These are phyloP conservation scores for Scaptodrosophila latifasciaeformis DNA, from an alignment of 2,888 invertebrate species.

Conservation along the genomic window DNA sequence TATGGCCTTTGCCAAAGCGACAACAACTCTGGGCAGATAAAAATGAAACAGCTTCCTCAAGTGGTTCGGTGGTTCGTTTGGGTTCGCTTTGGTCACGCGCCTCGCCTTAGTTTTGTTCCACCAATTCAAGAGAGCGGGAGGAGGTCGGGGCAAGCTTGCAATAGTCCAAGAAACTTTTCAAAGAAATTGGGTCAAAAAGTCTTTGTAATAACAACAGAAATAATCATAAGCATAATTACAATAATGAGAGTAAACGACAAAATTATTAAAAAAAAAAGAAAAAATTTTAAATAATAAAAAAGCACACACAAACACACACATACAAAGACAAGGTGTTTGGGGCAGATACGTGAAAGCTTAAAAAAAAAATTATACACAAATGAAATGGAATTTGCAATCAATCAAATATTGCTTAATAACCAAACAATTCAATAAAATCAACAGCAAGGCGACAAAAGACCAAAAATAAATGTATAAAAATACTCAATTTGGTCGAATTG, in stretches of 20 bases:
- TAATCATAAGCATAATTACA: constrained; percentile 41
- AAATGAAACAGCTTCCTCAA: too few species aligned
- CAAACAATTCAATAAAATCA: constrained; percentile 65
- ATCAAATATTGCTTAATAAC: constrained; percentile 65
- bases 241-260: constrained; percentile 59
- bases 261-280: constrained; percentile 36
- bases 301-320: constrained; percentile 10
- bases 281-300: constrained; percentile 42
- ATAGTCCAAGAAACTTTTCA: neutral
- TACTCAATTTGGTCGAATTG: too few species aligned
- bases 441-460: too few species aligned
- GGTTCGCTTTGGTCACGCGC: too few species aligned
- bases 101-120: constrained; percentile 16
- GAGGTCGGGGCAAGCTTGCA: constrained; percentile 15
- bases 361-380: constrained; percentile 45
- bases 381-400: constrained; percentile 62
- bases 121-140: neutral
- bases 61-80: too few species aligned
- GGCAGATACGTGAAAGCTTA: constrained; percentile 18
- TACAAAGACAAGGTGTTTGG: neutral
- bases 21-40: neutral
- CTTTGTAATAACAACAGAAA: constrained; percentile 45
- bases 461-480: too few species aligned
- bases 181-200: constrained; percentile 56
- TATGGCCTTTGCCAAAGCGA: constrained; percentile 27